Evolutionary conservation across 2,113 vertebrate species (phyloP), one percentile per base, ranked within the genome.

Genomic region (Macrotus californicus): DNA sequence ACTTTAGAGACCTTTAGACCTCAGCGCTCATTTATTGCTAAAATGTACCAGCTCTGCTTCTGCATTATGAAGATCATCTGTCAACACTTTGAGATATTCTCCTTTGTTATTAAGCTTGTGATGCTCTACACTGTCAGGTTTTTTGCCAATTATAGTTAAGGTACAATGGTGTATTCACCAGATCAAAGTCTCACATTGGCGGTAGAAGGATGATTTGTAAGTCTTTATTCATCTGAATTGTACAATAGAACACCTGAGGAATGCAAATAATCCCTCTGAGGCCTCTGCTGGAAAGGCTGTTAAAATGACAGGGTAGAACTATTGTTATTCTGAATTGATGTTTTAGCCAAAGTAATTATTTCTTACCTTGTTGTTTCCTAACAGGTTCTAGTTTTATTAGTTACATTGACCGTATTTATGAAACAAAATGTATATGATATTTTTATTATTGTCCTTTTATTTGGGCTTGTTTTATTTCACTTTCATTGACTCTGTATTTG

Each of bases 21-120:
- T 99, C 98, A 96, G 95, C 96, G 98, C 99, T 99, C 99, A 99
- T 99, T 99, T 99, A 99, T 97, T 97, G 98, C 98, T 99, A 98
- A 98, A 99, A 98, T 98, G 98, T 99, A 98, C 98, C 98, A 98
- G 99, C 98, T 99, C 98, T 98, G 98, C 99, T 98, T 98, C 98
- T 99, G 98, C 99, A 99, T 99, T 99, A 99, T 99, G 99, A 99
- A 99, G 99, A 99, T 99, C 99, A 99, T 99, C 99, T 99, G 99
- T 99, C 99, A 99, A 99, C 98, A 99, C 98, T 99, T 99, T 98
- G 99, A 99, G 99, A 98, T 99, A 99, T 98, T 98, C 98, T 98
- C 99, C 99, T 99, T 99, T 99, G 99, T 99, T 99, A 99, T 99
- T 99, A 98, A 98, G 99, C 99, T 99, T 99, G 98, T 99, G 99